Base-by-base conservation (phyloP, 2,888 invertebrate species). In the Phymatocera aterrima region DNA sequence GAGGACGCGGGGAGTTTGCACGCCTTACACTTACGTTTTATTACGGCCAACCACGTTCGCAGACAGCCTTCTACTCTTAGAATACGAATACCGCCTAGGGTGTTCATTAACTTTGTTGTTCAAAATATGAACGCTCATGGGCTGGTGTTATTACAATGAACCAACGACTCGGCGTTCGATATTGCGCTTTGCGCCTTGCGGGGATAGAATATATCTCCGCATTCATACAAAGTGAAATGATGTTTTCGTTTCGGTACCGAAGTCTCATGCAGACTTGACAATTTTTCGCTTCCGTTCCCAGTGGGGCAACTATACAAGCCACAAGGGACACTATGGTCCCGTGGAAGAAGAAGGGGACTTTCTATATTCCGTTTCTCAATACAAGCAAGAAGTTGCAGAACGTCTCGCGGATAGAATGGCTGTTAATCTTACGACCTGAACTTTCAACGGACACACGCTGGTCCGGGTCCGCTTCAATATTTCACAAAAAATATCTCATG, bases 81-180 rank as follows among this genome's bases (percentile, higher is more conserved):
- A 34, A 48, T 51, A 6, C 48, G 34, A 51, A 72, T 15, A 72
- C 51, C 51, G 72, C 72, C 51, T 51, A 21, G 18, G 72, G 37
- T 48, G 72, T 72, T 72, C 72, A 51, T 72, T 72, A 72, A 72
- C 51, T 51, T 51, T 21, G 34, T 72, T 72, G 51, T 72, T 51
- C 3, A 12, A 51, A 48, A 72, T 72, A 72, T 72, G 28, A 43
- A 43, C 31, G 28, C 64, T n/a, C 72, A 51, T 72, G 51, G 24
- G 6, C 51, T 48, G 31, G 18, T 51, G 8, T 51, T 72, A 51
- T 72, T 72, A n/a, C n/a, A 8, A 34, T 61, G n/a, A n/a, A 64
- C 34, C 28, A 46, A 2, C 15, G 46, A 43, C 68, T 43, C n/a
- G 24, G 28, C n/a, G 18, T 72, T 51, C 34, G 72, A 72, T 72